Percentiles rank a stretch among this genome's conserved stretches.
Evolutionary conservation across 2,888 invertebrate genomes (phyloP).

Genomic region (Hirudinaria manillensis): DNA sequence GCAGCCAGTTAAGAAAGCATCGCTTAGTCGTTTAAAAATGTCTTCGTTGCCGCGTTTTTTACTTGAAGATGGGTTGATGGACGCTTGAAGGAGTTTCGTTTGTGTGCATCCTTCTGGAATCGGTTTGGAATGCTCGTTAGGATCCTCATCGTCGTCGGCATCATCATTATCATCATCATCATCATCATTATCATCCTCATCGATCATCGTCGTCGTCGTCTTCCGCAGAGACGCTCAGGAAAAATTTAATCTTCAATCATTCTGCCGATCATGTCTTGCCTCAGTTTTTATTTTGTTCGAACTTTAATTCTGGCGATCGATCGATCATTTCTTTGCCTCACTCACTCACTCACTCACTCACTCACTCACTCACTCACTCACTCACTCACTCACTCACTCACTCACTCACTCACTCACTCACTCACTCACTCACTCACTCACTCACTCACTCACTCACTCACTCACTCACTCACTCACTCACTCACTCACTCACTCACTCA

Average conservation of each 20-base stretch:
- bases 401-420: conserved; percentile 30
- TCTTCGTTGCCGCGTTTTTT: too few relatives aligned
- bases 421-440: conserved; percentile 30
- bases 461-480: conserved; percentile 32
- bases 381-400: conserved; percentile 30
- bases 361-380: conserved; percentile 33
- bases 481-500: conserved; percentile 30
- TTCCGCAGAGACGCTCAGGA: conserved; percentile 1
- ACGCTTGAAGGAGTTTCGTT: too few relatives aligned
- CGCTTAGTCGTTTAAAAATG: too few relatives aligned
- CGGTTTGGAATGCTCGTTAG: too few relatives aligned
- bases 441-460: conserved; percentile 30
- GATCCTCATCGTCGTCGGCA: conserved; percentile 14
- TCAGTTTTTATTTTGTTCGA: too few relatives aligned
- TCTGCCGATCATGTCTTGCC: too few relatives aligned
- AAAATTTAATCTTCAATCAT: not conserved
- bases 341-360: conserved; percentile 33
- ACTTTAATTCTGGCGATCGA: not conserved
- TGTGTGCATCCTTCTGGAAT: too few relatives aligned
- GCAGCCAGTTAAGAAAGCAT: too few relatives aligned
- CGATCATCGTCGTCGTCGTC: conserved; percentile 18
- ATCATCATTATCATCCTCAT: conserved; percentile 18
- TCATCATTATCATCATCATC: conserved; percentile 21
- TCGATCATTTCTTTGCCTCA: conserved; percentile 5
- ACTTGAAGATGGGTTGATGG: too few relatives aligned